phyloP scores from a whole-genome alignment of 30 jellyfish, hydroid and myxozoan species.

The Sanderia malayensis region DNA sequence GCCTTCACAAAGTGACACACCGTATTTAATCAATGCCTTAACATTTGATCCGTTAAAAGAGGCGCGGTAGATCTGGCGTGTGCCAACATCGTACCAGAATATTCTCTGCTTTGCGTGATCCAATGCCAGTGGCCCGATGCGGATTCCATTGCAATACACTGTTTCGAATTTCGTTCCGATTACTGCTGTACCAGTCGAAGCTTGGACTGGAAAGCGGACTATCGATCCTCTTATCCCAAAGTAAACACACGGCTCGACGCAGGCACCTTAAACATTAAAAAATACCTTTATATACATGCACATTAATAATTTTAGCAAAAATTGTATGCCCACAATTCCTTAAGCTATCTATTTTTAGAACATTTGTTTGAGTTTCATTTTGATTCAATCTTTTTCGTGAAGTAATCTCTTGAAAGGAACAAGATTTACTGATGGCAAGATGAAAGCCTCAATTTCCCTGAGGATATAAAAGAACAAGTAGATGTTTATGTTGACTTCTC shows the following conservation, averaged over 20 bases:
- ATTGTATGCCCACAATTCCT: too few relatives aligned
- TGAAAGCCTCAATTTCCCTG: too few relatives aligned
- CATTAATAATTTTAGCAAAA: too few relatives aligned
- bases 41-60: constrained; percentile 51
- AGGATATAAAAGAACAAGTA: too few relatives aligned
- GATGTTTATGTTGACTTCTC: too few relatives aligned
- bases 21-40: constrained; percentile 45
- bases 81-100: constrained; percentile 80
- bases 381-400: too few relatives aligned
- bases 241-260: constrained; percentile 60
- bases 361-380: too few relatives aligned
- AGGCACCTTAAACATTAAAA: constrained; percentile 25
- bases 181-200: constrained; percentile 19
- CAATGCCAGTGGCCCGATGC: constrained; percentile 57
- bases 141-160: constrained; percentile 10
- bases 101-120: constrained; percentile 56
- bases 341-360: too few relatives aligned
- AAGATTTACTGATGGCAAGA: too few relatives aligned
- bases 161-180: constrained; percentile 37
- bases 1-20: constrained; percentile 75
- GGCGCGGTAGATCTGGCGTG: constrained; percentile 54
- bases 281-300: too few relatives aligned
- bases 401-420: too few relatives aligned
- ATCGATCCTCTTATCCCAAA: constrained; percentile 19
- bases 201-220: constrained; percentile 38